Percentiles rank a stretch among this genome's conserved stretches.
Conservation (phyloP, 2,888 invertebrate genomes). For the Sesamia inferens region DNA sequence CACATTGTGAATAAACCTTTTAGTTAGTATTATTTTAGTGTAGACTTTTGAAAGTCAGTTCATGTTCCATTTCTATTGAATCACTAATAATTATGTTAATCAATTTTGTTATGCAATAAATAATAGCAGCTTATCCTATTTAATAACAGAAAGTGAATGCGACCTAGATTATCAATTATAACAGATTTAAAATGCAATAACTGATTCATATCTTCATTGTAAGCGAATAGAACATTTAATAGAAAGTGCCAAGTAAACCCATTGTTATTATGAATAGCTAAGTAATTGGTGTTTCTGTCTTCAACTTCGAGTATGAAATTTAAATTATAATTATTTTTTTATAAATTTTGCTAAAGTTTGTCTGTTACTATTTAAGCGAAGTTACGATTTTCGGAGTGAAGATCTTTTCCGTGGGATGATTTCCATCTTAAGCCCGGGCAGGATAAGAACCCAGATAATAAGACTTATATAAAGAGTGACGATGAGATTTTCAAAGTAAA, state of each 20-base stretch:
- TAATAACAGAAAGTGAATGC: conserved; percentile 35
- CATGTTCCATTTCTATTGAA: not conserved
- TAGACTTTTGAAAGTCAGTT: not conserved
- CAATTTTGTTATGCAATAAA: conserved; percentile 22
- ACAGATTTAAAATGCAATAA: conserved; percentile 43
- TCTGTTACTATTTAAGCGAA: not conserved
- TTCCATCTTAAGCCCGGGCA: not conserved
- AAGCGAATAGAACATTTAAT: conserved; percentile 27
- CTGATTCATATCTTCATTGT: conserved; percentile 56
- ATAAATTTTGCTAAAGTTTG: too few relatives aligned
- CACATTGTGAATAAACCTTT: not conserved
- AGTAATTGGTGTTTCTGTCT: conserved; percentile 1
- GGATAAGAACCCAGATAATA: not conserved
- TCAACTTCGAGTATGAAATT: not conserved
- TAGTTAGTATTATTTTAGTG: not conserved
- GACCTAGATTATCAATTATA: conserved; percentile 22
- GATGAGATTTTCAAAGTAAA: too few relatives aligned
- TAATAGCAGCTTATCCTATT: conserved; percentile 30
- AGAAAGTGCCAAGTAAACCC: conserved; percentile 41
- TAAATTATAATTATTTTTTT: not conserved
- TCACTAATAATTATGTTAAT: conserved; percentile 7
- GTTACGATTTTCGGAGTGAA: too few relatives aligned
- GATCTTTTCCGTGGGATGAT: not conserved
- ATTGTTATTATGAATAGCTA: conserved; percentile 31
- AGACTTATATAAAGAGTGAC: not conserved